Evolutionary conservation across 2,888 invertebrate genomes (phyloP), one percentile per base, ranked within the genome.

Genomic region (Diaprepes abbreviatus): DNA sequence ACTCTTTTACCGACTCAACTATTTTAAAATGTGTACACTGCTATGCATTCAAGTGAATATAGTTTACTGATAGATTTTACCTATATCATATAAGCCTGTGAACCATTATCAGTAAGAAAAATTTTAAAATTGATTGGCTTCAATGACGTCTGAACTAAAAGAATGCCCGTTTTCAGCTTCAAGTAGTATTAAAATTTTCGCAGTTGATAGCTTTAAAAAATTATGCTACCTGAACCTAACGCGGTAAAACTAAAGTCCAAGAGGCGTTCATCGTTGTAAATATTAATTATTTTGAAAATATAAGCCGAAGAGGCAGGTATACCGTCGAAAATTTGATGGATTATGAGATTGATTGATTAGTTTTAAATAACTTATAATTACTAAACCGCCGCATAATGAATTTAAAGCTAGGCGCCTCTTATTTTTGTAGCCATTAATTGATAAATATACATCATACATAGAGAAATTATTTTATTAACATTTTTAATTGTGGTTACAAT

Each of bases 291-390:
- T 59, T 59, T 14, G 16, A 59, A 59, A 43, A 40, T 48, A 16
- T 28, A 36, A 21, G 28, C 55, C 35, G 31, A 50, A 62, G 3
- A 62, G 52, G 62, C 77, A 75, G 76, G 75, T 75, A 76, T 50
- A 63, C 70, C 72, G 75, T 77, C 77, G 73, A 72, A 66, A 68
- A 72, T 73, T 76, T 79, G 78, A 79, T 79, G 77, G 77, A 79
- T 79, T 76, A 73, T 64, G 60, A 72, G 40, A 75, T 74, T 79
- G 78, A 79, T 79, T 77, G 78, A 79, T 79, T 76, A 72, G 70
- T 66, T 77, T 76, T 76, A 74, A 79, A 78, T 76, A 77, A 72
- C 75, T 66, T 64, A 71, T 77, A 78, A 78, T 79, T 79, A 77
- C 72, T 35, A 48, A 66, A 64, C 58, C 59, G 68, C 55, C 43